Base-by-base conservation (phyloP, 2,888 invertebrate species). In the Heliconius ismenius region DNA sequence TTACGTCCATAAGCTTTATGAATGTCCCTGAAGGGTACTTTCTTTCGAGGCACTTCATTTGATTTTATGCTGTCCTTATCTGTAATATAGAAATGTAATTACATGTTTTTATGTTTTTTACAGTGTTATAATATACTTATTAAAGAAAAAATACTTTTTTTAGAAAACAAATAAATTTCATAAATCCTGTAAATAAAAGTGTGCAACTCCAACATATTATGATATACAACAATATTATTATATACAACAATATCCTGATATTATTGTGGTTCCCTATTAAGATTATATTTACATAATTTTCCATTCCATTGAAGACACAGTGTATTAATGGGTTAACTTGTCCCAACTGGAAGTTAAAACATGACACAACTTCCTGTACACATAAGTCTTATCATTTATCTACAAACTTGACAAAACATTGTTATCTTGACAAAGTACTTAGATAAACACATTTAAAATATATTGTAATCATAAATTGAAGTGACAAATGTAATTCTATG, bases 1-100 rank as follows among this genome's bases (percentile, higher is more conserved):
- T 95, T 95, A 70, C 96, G 93, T 0, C 97, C 97, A 85, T 96
- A 96, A 1, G 95, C 92, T 6, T 95, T 95, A 88, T 97, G 97
- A 58, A 97, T 92, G 84, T 97, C 97, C 63, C 96, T 92, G 88
- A 97, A 97, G 0, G 95, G 94, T 9, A 96, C 94, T 88, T 91
- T 92, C 82, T 92, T 93, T 78, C 95, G 92, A 0, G 94, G 91
- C 43, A 93, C 83, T 67, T 95, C 95, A 15, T 58, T 70, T 0
- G 94, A 81, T 13, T 89, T 80, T 0, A 87, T 79, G 79, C 85
- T 90, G 68, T 93, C 94, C 84, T 93, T 94, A 77, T 93, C 94
- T 94, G 62, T 63, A 78, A 77, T 62, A 76, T 39, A 21, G 39
- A 73, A 18, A 21, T 43, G 9, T 54, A 32, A 28, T 77, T 13